A percentile compares a stretch with the other conserved stretches of the same genome.
phyloP scores from a whole-genome alignment of 2,113 vertebrate genomes.

The Dryoscopus gambensis region DNA sequence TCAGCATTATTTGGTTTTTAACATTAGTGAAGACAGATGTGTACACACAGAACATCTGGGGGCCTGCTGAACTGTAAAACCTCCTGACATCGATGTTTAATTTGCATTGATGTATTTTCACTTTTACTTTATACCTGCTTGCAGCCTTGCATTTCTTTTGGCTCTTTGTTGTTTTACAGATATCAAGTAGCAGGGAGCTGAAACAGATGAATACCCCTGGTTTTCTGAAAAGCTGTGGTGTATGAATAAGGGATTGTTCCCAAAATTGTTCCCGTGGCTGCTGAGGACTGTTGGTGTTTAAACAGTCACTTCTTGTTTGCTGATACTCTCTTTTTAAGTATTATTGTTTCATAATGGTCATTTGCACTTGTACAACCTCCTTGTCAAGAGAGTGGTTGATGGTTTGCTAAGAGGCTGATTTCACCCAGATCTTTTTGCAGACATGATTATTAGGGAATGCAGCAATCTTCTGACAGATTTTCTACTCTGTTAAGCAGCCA shows the following conservation, averaged over 20 bases:
- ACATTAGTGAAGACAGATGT: background rate
- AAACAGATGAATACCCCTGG: background rate
- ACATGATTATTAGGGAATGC: background rate
- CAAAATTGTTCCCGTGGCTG: background rate
- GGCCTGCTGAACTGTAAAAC: background rate
- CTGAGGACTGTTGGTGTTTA: background rate
- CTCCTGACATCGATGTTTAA: background rate
- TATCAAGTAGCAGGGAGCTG: background rate
- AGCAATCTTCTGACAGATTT: background rate
- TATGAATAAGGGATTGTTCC: background rate
- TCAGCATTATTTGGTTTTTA: background rate
- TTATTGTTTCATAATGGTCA: background rate
- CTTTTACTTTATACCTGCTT: background rate
- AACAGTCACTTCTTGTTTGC: background rate
- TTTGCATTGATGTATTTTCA: background rate
- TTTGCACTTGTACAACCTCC: background rate
- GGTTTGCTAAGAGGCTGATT: background rate
- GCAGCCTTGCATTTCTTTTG: background rate
- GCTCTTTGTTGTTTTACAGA: background rate
- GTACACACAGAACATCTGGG: conserved; percentile 7
- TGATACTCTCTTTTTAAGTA: background rate
- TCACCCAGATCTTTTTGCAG: background rate
- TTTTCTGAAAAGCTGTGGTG: background rate
- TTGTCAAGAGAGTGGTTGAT: background rate
- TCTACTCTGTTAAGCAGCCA: background rate